phyloP scores from a whole-genome alignment of 2,797 vertebrate species.

The Scolopax rusticola region DNA sequence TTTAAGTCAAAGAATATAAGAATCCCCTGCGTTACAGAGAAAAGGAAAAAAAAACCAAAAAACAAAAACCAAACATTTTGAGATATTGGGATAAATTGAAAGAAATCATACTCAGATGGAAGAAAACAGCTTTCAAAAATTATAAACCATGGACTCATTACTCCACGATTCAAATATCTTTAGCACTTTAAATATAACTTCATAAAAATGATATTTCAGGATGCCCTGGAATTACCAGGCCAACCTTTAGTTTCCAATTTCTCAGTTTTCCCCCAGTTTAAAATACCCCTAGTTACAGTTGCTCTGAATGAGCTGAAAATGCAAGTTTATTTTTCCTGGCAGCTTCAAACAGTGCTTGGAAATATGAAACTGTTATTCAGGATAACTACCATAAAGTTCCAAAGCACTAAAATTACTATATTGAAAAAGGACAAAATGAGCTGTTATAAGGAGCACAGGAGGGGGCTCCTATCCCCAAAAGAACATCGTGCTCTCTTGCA shows the following conservation, averaged over 20 bases:
- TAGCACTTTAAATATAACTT: background rate
- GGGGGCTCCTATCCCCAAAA: conserved; percentile 68
- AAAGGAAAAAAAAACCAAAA: background rate
- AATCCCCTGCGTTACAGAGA: background rate
- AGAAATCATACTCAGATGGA: background rate
- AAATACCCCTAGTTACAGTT: conserved; percentile 63
- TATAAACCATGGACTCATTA: background rate
- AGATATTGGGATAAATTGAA: background rate
- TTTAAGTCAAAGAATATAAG: background rate
- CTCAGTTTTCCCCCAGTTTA: conserved; percentile 32
- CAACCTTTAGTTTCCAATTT: conserved; percentile 26
- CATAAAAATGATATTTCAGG: background rate
- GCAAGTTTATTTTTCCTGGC: conserved; percentile 82
- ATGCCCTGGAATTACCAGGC: background rate
- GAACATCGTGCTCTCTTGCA: conserved; percentile 76
- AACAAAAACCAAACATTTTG: background rate
- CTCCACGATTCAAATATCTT: background rate
- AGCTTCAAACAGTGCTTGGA: conserved; percentile 81
- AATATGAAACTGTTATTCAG: conserved; percentile 81
- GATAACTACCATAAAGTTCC: conserved; percentile 77
- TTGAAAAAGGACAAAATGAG: conserved; percentile 80
- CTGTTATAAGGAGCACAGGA: conserved; percentile 67
- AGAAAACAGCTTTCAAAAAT: background rate
- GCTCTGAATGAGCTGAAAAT: conserved; percentile 76
- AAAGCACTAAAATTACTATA: conserved; percentile 76